These are phyloP conservation scores for Tupaia tana DNA, from an alignment of 2,113 vertebrate genomes.

Conservation along the genomic window DNA sequence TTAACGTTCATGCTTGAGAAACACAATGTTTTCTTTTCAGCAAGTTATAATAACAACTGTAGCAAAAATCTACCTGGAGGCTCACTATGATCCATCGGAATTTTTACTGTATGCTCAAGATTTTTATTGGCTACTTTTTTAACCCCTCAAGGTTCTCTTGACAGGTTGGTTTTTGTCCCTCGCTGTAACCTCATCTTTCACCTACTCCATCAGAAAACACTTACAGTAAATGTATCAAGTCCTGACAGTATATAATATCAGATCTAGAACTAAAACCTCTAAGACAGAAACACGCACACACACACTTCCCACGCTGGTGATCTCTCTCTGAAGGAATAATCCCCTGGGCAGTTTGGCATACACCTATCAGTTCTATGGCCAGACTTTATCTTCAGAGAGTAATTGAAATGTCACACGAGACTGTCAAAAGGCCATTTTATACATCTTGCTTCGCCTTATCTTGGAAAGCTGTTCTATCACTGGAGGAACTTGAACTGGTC, in stretches of 20 bases:
- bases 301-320: not conserved
- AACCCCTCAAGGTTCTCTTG: not conserved
- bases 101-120: conserved; percentile 30
- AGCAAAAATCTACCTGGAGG: not conserved
- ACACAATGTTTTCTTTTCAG: not conserved
- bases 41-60: not conserved
- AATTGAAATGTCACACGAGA: conserved; percentile 29
- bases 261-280: not conserved
- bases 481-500: conserved; percentile 17
- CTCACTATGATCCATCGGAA: not conserved
- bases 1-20: not conserved
- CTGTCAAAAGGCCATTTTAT: not conserved
- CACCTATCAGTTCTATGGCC: not conserved
- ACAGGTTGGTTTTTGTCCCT: not conserved
- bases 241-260: not conserved
- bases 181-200: not conserved
- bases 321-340: not conserved
- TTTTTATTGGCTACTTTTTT: not conserved
- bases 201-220: not conserved
- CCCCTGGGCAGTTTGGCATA: not conserved
- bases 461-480: not conserved
- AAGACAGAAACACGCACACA: not conserved
- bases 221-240: not conserved
- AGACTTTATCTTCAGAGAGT: conserved; percentile 12
- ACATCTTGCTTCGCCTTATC: not conserved